Evolutionary conservation across 2,888 invertebrate species (phyloP), one percentile per base, ranked within the genome.

Genomic region (Apamea crenata): DNA sequence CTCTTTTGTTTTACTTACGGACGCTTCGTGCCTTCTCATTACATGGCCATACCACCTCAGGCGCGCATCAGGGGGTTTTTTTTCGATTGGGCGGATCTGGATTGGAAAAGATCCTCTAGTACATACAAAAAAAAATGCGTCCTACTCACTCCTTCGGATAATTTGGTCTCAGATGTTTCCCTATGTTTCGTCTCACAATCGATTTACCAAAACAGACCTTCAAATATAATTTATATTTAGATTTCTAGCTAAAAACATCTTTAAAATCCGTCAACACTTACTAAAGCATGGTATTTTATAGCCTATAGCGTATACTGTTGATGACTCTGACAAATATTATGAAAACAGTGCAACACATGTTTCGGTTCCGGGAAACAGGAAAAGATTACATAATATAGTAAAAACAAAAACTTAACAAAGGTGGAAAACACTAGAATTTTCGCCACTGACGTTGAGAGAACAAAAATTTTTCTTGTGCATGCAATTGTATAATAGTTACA

Each of bases 241-340:
- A 61, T 36, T 50, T 7, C 5, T 32, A 0, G 2, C 14, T 16
- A 25, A 71, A 21, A 61, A 69, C 59, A 29, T 40, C 25, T 69
- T 32, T 29, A 40, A 73, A 73, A 36, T 66, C 72, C 40, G n/a
- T 70, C 73, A 77, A 70, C 53, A 70, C 47, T 14, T 47, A 67
- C 18, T 47, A 66, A 82, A 71, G 71, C 29, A 63, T 29, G 7
- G 32, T 29, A 32, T 44, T 74, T 86, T 83, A 63, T 72, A 50
- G 47, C 32, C 16, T 16, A 21, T 77, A 63, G 63, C 32, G 67
- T 86, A 86, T 86, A 86, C 59, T 86, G 59, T 78, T 82, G 50
- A 84, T 74, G 25, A 18, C 32, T 44, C 70, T 59, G 71, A 72
- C 67, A 84, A 84, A 84, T 78, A 84, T 84, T 84, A n/a, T 86